These are phyloP conservation scores for Leucoma salicis DNA, from an alignment of 2,888 invertebrate genomes.

Conservation along the genomic window DNA sequence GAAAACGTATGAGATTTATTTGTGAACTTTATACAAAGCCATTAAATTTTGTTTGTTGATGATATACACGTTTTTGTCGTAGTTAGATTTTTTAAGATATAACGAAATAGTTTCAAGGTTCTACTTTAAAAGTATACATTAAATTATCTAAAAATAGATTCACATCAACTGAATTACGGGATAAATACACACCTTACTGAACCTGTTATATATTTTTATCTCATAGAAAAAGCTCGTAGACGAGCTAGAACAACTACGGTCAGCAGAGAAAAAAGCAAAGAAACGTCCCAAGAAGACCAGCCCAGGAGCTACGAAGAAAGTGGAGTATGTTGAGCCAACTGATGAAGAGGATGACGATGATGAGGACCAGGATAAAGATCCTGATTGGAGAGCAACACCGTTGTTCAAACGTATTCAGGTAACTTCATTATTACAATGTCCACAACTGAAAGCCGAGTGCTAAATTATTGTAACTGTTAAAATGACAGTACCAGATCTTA, in stretches of 20 bases:
- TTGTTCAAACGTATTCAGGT: conserved; percentile 78
- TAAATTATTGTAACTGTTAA: no score
- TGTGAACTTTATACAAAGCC: conserved; percentile 32
- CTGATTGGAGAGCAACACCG: conserved; percentile 87
- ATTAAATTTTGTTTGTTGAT: no score
- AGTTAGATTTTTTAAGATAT: no score
- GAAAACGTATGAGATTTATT: conserved; percentile 61
- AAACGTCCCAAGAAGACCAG: conserved; percentile 46
- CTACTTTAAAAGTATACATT: no score
- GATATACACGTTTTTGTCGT: no score
- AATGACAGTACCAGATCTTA: no score
- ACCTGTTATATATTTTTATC: no score
- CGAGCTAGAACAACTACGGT: conserved; percentile 60
- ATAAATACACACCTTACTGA: no score
- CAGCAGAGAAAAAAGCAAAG: conserved; percentile 43
- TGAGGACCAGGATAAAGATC: conserved; percentile 75
- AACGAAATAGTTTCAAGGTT: no score
- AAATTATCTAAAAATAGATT: no score
- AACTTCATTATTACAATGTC: neutral
- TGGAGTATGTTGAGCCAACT: conserved; percentile 54
- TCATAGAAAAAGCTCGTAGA: conserved; percentile 64
- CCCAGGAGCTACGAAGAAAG: conserved; percentile 36
- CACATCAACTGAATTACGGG: no score
- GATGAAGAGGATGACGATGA: conserved; percentile 65
- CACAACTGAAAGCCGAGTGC: no score